These are phyloP conservation scores for Drosophila cognata DNA, from an alignment of 2,888 invertebrate species.

Conservation along the genomic window DNA sequence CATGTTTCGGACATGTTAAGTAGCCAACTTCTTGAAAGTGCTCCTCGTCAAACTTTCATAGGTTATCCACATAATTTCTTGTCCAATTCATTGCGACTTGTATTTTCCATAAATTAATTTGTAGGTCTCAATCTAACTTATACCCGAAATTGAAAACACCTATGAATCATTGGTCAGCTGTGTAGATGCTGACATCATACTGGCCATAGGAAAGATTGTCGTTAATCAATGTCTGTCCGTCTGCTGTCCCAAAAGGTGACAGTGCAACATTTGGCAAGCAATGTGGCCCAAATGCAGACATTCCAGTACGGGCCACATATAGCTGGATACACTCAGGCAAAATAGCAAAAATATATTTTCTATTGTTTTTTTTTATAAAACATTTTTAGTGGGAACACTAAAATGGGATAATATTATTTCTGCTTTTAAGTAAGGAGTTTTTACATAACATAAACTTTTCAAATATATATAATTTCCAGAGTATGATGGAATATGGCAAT, in stretches of 20 bases:
- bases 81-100: not conserved
- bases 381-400: not conserved
- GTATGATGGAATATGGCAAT: not conserved
- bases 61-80: not conserved
- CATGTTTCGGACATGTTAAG: not conserved
- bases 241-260: constrained; percentile 34
- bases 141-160: not conserved
- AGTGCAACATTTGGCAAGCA: constrained; percentile 45
- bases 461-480: not conserved
- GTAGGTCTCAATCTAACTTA: not conserved
- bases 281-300: constrained; percentile 29
- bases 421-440: not conserved
- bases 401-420: not conserved
- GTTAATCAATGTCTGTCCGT: constrained; percentile 57
- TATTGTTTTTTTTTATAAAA: not conserved
- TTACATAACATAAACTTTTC: not conserved
- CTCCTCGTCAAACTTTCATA: not conserved
- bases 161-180: constrained; percentile 3
- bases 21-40: not conserved
- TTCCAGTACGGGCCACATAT: not conserved
- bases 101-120: not conserved
- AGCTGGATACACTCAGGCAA: not conserved
- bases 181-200: constrained; percentile 26
- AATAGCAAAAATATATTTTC: not conserved
- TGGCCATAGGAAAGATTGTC: constrained; percentile 24